Evolutionary conservation across 2,113 vertebrate genomes (phyloP).

Genomic region (Chaetodon trifascialis): DNA sequence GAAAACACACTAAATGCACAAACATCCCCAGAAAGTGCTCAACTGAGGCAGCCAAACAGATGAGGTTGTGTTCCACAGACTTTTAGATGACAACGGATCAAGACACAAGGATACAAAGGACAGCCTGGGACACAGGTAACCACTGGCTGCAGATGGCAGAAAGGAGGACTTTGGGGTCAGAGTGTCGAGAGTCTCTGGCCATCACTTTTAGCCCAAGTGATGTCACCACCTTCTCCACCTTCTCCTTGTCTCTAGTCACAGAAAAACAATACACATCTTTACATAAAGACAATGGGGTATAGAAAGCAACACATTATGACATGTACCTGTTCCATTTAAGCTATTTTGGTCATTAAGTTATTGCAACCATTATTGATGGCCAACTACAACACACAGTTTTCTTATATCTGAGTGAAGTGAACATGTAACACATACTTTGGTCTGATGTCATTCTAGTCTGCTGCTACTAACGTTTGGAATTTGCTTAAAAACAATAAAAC

Average conservation of each 20-base stretch:
- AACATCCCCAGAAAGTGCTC: background rate
- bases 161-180: conserved; percentile 94
- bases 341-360: background rate
- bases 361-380: too few species aligned
- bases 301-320: background rate
- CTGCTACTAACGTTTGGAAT: too few species aligned
- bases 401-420: too few species aligned
- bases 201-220: conserved; percentile 91
- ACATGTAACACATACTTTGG: too few species aligned
- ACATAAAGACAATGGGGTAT: background rate
- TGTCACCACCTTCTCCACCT: conserved; percentile 93
- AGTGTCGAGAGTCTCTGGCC: conserved; percentile 89
- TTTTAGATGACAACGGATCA: background rate
- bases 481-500: too few species aligned
- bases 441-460: too few species aligned
- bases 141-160: conserved; percentile 96
- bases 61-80: background rate
- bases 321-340: background rate
- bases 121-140: conserved; percentile 92
- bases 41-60: background rate
- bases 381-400: too few species aligned
- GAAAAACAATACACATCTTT: background rate
- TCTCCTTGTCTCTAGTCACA: conserved; percentile 91
- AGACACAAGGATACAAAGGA: conserved; percentile 92
- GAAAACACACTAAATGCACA: conserved; percentile 11